phyloP scores from a whole-genome alignment of 92 coral and sea anemone genomes.

The Virgularia gustaviana region DNA sequence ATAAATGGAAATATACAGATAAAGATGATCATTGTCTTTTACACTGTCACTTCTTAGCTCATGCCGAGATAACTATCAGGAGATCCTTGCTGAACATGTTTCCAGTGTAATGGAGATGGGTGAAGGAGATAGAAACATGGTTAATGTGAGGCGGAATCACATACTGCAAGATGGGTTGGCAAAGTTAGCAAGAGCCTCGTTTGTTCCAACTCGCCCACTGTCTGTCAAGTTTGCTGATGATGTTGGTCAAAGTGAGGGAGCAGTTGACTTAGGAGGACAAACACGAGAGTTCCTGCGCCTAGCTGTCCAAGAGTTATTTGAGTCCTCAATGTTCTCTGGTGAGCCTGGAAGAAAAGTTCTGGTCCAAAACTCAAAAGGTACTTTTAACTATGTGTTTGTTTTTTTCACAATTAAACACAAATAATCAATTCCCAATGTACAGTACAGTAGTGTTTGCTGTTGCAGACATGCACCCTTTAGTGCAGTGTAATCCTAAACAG shows the following conservation, averaged over 20 bases:
- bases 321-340: constrained; percentile 17
- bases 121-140: not conserved
- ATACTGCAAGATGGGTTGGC: not conserved
- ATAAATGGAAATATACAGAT: not conserved
- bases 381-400: not conserved
- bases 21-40: too few species aligned
- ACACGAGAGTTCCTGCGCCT: constrained; percentile 29
- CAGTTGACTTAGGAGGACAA: constrained; percentile 23
- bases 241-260: constrained; percentile 31
- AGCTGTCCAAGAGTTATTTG: constrained; percentile 13
- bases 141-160: not conserved
- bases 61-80: not conserved
- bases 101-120: not conserved
- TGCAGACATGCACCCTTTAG: too few species aligned
- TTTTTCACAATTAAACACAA: not conserved
- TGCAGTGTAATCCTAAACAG: too few species aligned
- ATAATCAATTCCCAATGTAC: too few species aligned
- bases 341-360: constrained; percentile 19
- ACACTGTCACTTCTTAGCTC: too few species aligned
- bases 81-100: not conserved
- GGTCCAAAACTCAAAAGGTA: constrained; percentile 9
- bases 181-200: constrained; percentile 17
- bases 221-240: constrained; percentile 38
- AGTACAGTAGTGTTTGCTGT: too few species aligned
- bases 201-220: constrained; percentile 12